A percentile compares a stretch with the other conserved stretches of the same genome.
phyloP scores from a whole-genome alignment of 2,113 vertebrate genomes.

The Tragelaphus imberbis region DNA sequence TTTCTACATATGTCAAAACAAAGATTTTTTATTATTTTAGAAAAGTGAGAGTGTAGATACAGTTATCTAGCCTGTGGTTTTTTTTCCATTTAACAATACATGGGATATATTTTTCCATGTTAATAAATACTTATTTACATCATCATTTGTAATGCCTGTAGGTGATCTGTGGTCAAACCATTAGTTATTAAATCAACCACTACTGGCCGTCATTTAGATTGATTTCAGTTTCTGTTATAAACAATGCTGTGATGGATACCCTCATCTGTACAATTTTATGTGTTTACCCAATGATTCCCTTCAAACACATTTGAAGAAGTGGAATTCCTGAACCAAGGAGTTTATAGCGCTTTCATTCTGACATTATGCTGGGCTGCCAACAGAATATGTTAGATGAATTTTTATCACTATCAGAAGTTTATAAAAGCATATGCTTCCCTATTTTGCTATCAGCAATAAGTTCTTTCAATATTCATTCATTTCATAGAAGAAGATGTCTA shows the following conservation, averaged over 20 bases:
- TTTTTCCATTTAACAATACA: not conserved
- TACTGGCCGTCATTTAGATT: not conserved
- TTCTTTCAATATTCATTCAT: not conserved
- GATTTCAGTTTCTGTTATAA: not conserved
- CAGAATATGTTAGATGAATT: not conserved
- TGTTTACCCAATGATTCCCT: not conserved
- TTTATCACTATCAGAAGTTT: conserved; percentile 12
- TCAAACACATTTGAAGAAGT: conserved; percentile 21
- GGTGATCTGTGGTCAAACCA: not conserved
- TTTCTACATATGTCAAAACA: not conserved
- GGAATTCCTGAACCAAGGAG: not conserved
- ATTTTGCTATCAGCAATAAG: not conserved
- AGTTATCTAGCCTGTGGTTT: not conserved
- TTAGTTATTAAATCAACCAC: not conserved
- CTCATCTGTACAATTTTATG: not conserved
- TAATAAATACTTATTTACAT: not conserved
- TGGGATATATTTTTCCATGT: not conserved
- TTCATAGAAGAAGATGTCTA: not conserved
- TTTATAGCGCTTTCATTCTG: not conserved
- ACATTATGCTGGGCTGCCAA: not conserved
- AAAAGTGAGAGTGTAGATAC: not conserved
- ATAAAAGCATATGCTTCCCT: not conserved
- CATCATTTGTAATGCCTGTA: not conserved
- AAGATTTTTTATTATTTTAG: not conserved
- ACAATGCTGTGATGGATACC: not conserved